A percentile compares a stretch with the other conserved stretches of the same genome.
Evolutionary conservation across 1,140 invertebrate genomes (phyloP).

Genomic region (Drosophila cardini): DNA sequence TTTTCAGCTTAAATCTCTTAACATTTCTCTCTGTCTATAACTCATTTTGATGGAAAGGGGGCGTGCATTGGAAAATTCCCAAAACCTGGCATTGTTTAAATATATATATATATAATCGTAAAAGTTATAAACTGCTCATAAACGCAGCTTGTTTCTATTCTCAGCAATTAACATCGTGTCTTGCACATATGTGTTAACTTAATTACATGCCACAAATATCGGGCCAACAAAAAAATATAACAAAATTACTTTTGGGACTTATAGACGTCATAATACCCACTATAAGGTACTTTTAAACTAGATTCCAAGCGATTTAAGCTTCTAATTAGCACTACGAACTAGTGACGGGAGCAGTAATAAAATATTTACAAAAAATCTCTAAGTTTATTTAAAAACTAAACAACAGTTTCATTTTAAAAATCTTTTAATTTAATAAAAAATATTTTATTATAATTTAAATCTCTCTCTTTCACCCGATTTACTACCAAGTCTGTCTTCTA

Average conservation of each 20-base stretch:
- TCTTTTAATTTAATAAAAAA: no score
- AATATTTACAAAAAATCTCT: no score
- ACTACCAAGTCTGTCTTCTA: not conserved
- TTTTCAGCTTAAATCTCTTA: not conserved
- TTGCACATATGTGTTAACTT: slow-evolving; percentile 66
- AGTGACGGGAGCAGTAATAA: no score
- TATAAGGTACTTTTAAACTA: no score
- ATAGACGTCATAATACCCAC: not conserved
- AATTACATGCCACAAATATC: slow-evolving; percentile 45
- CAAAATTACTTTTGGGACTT: not conserved
- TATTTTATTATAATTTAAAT: no score
- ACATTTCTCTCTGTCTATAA: no score
- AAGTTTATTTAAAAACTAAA: no score
- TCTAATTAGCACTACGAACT: no score
- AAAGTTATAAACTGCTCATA: slow-evolving; percentile 8
- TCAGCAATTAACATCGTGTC: slow-evolving; percentile 56
- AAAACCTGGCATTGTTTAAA: slow-evolving; percentile 14
- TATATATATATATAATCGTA: not conserved
- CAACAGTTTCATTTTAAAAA: no score
- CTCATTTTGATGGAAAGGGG: not conserved
- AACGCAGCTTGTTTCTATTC: slow-evolving; percentile 56
- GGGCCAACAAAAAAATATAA: not conserved
- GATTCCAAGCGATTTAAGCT: no score
- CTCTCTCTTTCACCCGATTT: no score
- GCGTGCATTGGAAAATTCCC: slow-evolving; percentile 35